phyloP scores from a whole-genome alignment of 1,140 invertebrate genomes.

The Nomia melanderi region DNA sequence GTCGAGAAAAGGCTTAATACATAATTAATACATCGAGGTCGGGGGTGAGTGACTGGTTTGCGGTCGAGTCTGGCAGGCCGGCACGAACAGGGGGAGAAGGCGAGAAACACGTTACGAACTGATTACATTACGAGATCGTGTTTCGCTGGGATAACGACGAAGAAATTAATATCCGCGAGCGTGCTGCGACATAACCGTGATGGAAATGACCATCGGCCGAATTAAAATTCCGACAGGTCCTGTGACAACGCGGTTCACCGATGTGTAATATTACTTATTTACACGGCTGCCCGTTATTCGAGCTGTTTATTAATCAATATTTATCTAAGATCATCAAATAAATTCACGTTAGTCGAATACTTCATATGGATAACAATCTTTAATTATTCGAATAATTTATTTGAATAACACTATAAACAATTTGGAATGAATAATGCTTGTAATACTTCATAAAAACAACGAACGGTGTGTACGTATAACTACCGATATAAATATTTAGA shows the following conservation, averaged over 20 bases:
- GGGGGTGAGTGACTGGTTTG: conserved; percentile 11
- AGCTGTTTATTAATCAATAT: too few relatives aligned
- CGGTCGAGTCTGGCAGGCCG: not conserved
- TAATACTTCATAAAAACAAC: too few relatives aligned
- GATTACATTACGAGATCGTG: conserved; percentile 48
- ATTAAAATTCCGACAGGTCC: conserved; percentile 46
- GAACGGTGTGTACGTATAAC: too few relatives aligned
- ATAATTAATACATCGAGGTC: conserved; percentile 27
- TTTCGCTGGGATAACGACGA: conserved; percentile 42
- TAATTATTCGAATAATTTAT: too few relatives aligned
- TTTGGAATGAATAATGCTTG: too few relatives aligned
- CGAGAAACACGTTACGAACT: conserved; percentile 50
- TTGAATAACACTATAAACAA: too few relatives aligned
- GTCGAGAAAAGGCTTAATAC: not conserved
- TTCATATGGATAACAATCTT: too few relatives aligned
- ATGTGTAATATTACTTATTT: conserved; percentile 56
- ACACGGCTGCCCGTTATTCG: too few relatives aligned
- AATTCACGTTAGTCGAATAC: too few relatives aligned
- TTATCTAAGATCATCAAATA: too few relatives aligned
- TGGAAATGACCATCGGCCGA: conserved; percentile 30
- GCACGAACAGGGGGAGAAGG: not conserved
- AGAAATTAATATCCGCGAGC: conserved; percentile 49
- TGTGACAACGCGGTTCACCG: not conserved
- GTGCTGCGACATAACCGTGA: conserved; percentile 5
- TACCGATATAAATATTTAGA: too few relatives aligned